Percentiles rank a stretch among this genome's conserved stretches.
phyloP scores from a whole-genome alignment of 2,113 vertebrate species.

The Sturnus vulgaris region DNA sequence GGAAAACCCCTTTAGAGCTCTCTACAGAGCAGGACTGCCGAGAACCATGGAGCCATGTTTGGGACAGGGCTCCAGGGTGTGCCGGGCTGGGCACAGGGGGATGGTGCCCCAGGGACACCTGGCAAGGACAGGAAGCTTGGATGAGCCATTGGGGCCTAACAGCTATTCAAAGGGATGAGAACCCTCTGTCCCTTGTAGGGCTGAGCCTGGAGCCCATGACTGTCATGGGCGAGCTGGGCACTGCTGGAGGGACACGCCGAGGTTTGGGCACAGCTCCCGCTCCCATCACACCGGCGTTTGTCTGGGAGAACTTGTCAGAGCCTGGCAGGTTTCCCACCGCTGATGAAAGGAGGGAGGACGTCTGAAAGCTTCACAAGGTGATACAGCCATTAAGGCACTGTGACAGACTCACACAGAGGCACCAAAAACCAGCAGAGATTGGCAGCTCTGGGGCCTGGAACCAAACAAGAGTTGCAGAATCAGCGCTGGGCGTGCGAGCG shows the following conservation, averaged over 20 bases:
- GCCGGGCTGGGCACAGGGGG: accelerated
- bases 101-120: accelerated
- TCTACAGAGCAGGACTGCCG: accelerated
- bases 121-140: neutral
- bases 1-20: neutral
- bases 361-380: conserved; percentile 47
- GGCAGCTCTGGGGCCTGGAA: conserved; percentile 24
- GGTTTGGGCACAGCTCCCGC: neutral
- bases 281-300: neutral
- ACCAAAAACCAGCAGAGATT: neutral
- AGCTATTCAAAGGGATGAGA: neutral
- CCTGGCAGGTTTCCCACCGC: conserved; percentile 38
- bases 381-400: conserved; percentile 37
- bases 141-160: accelerated
- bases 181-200: accelerated
- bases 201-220: accelerated
- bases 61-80: neutral
- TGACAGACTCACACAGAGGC: conserved; percentile 21
- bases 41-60: neutral
- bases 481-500: neutral
- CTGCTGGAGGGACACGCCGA: accelerated
- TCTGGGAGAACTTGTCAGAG: conserved; percentile 51
- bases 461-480: neutral
- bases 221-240: accelerated
- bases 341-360: conserved; percentile 45